Evolutionary conservation across 2,888 invertebrate species (phyloP), one percentile per base, ranked within the genome.

Genomic region (Tachina grossa): DNA sequence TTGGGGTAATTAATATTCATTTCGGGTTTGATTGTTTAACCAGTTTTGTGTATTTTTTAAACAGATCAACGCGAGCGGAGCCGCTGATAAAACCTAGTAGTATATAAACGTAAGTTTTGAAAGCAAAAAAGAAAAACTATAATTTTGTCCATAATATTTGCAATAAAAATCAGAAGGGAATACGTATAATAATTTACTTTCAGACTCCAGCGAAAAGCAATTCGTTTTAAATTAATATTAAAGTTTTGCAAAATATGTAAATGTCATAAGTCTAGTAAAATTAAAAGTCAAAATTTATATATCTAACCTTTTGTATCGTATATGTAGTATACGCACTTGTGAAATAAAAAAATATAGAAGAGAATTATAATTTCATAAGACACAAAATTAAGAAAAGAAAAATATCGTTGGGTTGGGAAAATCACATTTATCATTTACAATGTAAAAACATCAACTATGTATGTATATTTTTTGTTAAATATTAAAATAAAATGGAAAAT

Each of bases 331-430:
- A 14, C n/a, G 14, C 14, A 68, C 6, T 6, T 31, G 31, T 31
- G 6, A 31, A 31, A 31, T 31, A 31, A 31, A 22, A 31, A 31
- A 31, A 31, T 31, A 5, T 6, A 6, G 6, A 31, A 31, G 6
- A 31, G 31, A 6, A 31, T 6, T 31, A 6, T 31, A 31, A 47
- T 51, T 49, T n/a, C 49, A 31, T 31, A 31, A 6, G n/a, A 39
- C 55, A 69, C 59, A 49, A 41, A 57, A 31, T 49, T 8, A 14
- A 49, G 14, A 11, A 45, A 43, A 53, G 6, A 22, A 49, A 74
- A 74, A 82, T 55, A 83, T 79, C 68, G 78, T 83, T 83, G 78
- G 78, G 78, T 83, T 83, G 39, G 49, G 39, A 75, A 69, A 78
- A 83, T 83, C 83, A 78, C 78, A 75, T 74, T 43, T 68, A 72